A percentile compares a stretch with the other conserved stretches of the same genome.
Conservation (phyloP, 2,113 vertebrate genomes). For the Psammodynastes pulverulentus region DNA sequence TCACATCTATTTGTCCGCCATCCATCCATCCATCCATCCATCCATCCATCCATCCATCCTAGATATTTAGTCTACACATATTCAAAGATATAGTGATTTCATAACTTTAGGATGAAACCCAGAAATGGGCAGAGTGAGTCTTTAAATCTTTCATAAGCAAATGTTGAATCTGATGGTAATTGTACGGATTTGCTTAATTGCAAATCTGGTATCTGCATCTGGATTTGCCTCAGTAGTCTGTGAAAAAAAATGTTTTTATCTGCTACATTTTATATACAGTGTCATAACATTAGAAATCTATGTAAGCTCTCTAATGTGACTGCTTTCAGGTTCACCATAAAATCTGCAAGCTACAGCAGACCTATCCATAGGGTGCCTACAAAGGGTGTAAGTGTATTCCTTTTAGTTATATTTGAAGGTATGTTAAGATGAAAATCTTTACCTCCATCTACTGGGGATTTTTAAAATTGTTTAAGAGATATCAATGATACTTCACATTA, state of each 20-base stretch:
- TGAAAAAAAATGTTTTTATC: background rate
- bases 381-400: background rate
- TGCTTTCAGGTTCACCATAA: background rate
- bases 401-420: background rate
- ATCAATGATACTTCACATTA: background rate
- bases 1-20: background rate
- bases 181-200: background rate
- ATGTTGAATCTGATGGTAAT: background rate
- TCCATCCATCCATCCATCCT: background rate
- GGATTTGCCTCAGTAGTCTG: background rate
- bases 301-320: background rate
- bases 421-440: background rate
- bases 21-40: too few relatives aligned
- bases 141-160: background rate
- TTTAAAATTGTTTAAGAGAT: slow-evolving; percentile 10
- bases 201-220: background rate
- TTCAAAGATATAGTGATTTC: background rate
- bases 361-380: background rate
- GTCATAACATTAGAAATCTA: slow-evolving; percentile 16
- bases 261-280: background rate
- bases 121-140: background rate
- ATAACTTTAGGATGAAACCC: background rate
- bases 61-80: background rate
- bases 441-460: slow-evolving; percentile 25
- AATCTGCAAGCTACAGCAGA: background rate